Conservation (phyloP, 2,888 invertebrate species). For the Drosophila conformis region DNA sequence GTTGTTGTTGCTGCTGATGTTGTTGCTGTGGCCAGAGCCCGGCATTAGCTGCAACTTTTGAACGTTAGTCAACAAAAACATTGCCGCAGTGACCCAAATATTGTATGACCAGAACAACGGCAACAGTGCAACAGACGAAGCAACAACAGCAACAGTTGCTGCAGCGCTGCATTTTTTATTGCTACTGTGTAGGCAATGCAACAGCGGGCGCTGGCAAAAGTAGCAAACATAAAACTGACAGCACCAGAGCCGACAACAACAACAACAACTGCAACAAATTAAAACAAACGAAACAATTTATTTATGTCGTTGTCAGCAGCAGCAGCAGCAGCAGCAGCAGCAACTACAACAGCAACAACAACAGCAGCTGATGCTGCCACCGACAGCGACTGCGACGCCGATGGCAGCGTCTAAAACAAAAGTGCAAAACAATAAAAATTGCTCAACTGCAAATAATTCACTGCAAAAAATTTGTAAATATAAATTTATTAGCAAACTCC, state of each 20-base stretch:
- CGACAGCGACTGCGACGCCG: conserved; percentile 12
- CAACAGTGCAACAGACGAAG: conserved; percentile 36
- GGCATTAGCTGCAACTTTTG: conserved; percentile 49
- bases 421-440: conserved; percentile 53
- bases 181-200: conserved; percentile 47
- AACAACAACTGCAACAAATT: conserved; percentile 44
- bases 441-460: conserved; percentile 68
- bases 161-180: conserved; percentile 65
- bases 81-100: conserved; percentile 79
- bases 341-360: conserved; percentile 19
- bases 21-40: conserved; percentile 11
- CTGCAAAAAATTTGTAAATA: conserved; percentile 60
- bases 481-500: conserved; percentile 53
- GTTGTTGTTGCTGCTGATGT: conserved; percentile 2
- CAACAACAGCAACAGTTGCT: conserved; percentile 34
- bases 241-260: conserved; percentile 43
- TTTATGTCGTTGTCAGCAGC: conserved; percentile 60
- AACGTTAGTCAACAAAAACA: conserved; percentile 70
- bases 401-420: conserved; percentile 41
- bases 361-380: conserved; percentile 19
- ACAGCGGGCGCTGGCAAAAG: conserved; percentile 44
- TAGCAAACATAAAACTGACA: conserved; percentile 63
- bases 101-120: conserved; percentile 57
- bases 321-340: conserved; percentile 32
- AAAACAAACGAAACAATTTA: conserved; percentile 59